These are phyloP conservation scores for Psittacus erithacus DNA, from an alignment of 2,113 vertebrate species.

Conservation along the genomic window DNA sequence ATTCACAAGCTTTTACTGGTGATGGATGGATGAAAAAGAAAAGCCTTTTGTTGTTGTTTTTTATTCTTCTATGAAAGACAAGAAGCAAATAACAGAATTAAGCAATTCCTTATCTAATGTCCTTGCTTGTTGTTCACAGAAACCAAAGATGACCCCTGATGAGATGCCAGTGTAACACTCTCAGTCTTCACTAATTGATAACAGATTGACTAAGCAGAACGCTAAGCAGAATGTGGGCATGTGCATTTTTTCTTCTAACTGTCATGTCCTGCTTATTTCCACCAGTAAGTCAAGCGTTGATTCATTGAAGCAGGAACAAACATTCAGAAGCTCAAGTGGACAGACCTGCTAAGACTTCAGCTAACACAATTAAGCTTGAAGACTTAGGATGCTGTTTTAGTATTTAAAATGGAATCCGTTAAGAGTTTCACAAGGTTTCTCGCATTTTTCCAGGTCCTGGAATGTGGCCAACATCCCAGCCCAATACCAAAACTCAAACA, in stretches of 20 bases:
- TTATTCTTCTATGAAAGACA: not conserved
- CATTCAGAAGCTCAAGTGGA: not conserved
- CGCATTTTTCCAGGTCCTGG: not conserved
- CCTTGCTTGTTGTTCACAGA: not conserved
- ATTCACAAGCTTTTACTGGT: not conserved
- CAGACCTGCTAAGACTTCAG: not conserved
- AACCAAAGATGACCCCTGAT: conserved; percentile 5
- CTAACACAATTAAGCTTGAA: not conserved
- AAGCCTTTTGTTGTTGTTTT: not conserved
- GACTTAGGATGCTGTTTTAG: not conserved
- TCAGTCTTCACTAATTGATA: not conserved
- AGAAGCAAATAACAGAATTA: not conserved
- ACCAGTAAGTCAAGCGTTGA: not conserved
- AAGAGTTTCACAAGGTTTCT: not conserved
- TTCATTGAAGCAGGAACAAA: not conserved
- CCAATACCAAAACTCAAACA: not conserved
- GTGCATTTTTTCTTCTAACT: not conserved
- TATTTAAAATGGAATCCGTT: not conserved
- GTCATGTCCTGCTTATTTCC: not conserved
- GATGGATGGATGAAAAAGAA: not conserved
- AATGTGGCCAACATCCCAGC: not conserved
- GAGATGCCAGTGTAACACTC: not conserved
- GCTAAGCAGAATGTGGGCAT: not conserved
- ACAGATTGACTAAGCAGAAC: not conserved
- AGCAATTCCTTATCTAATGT: not conserved